These are phyloP conservation scores for Hipposideros armiger DNA, from an alignment of 2,113 vertebrate species.

Conservation along the genomic window DNA sequence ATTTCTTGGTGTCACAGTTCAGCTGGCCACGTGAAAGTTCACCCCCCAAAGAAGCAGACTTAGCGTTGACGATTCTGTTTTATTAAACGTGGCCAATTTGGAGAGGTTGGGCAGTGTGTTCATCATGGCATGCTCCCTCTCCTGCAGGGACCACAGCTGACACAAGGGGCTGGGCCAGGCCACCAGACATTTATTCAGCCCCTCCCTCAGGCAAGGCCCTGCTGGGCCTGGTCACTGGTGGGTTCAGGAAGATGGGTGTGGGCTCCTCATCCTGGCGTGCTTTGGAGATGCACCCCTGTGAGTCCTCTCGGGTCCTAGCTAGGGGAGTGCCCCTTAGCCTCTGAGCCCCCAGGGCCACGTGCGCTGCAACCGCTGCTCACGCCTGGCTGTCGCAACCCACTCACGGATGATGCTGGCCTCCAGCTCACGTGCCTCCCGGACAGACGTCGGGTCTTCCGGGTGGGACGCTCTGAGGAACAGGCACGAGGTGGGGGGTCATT, in stretches of 20 bases:
- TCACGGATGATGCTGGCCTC: slow-evolving; percentile 89
- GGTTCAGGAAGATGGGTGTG: background rate
- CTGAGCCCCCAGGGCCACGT: fast-evolving
- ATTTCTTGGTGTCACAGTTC: fast-evolving
- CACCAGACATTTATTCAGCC: fast-evolving
- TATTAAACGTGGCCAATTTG: slow-evolving; percentile 79
- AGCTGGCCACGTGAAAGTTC: fast-evolving
- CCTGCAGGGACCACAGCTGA: background rate
- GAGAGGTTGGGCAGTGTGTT: background rate
- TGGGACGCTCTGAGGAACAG: slow-evolving; percentile 88
- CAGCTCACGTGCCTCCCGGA: slow-evolving; percentile 86
- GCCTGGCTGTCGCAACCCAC: slow-evolving; percentile 88
- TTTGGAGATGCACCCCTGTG: background rate
- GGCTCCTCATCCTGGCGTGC: background rate
- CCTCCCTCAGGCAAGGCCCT: too few species aligned
- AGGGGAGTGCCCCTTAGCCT: background rate
- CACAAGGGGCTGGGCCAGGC: fast-evolving
- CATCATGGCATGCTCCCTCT: background rate
- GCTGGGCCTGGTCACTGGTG: too few species aligned
- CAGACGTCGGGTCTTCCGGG: slow-evolving; percentile 89
- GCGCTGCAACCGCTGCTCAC: fast-evolving
- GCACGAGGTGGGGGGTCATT: fast-evolving
- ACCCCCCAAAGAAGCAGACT: background rate
- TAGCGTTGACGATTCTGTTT: slow-evolving; percentile 47
- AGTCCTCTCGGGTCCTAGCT: background rate